A percentile compares a stretch with the other conserved stretches of the same genome.
phyloP scores from a whole-genome alignment of 2,797 vertebrate species.

The Clamator glandarius region DNA sequence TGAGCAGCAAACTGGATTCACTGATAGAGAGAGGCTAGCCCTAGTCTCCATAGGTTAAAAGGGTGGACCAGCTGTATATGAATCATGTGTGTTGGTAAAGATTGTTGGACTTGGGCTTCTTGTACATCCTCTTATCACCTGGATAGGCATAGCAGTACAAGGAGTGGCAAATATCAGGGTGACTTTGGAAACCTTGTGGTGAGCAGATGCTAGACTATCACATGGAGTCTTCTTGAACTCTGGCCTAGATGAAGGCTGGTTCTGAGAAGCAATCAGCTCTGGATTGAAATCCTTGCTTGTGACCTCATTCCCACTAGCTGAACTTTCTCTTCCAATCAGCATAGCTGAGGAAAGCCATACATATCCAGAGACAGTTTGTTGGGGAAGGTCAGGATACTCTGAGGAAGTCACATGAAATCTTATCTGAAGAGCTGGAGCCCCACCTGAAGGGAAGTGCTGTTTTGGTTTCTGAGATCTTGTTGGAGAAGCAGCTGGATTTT shows the following conservation, averaged over 20 bases:
- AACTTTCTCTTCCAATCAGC: slow-evolving; percentile 47
- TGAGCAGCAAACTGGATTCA: slow-evolving; percentile 65
- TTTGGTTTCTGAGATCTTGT: slow-evolving; percentile 34
- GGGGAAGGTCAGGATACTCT: slow-evolving; percentile 22
- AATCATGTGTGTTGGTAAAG: slow-evolving; percentile 45
- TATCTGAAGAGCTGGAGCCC: slow-evolving; percentile 65
- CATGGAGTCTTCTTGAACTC: slow-evolving; percentile 26
- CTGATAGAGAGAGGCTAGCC: slow-evolving; percentile 53
- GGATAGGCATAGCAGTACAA: slow-evolving; percentile 72
- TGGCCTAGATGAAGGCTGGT: slow-evolving; percentile 36
- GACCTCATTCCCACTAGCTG: neutral
- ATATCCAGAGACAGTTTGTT: slow-evolving; percentile 61
- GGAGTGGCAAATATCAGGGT: slow-evolving; percentile 72
- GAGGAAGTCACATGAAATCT: slow-evolving; percentile 70
- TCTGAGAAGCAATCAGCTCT: slow-evolving; percentile 66
- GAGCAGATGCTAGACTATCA: slow-evolving; percentile 48
- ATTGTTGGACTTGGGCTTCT: slow-evolving; percentile 53
- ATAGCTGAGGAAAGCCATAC: slow-evolving; percentile 57
- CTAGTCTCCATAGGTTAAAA: slow-evolving; percentile 30
- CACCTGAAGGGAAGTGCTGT: slow-evolving; percentile 43
- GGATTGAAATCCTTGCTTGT: slow-evolving; percentile 9
- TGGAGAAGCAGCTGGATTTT: neutral
- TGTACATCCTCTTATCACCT: slow-evolving; percentile 70
- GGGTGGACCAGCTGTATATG: neutral
- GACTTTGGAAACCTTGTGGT: slow-evolving; percentile 74